Conservation (phyloP, 2,113 vertebrate species). For the Cyrtonyx montezumae region DNA sequence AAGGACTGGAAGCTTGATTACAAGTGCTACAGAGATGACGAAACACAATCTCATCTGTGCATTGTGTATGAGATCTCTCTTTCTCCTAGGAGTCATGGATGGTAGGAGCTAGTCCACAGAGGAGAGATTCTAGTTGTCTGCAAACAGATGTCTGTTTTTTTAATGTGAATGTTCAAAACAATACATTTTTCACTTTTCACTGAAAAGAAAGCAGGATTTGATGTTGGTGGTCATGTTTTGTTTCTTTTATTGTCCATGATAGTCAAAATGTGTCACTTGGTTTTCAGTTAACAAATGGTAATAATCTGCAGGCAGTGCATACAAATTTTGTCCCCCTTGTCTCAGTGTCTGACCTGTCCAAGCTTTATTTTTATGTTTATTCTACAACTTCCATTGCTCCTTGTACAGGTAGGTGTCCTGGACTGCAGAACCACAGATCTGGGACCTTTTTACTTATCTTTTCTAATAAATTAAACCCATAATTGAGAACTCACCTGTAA, state of each 20-base stretch:
- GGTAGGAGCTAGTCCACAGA: not conserved
- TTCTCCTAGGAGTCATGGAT: not conserved
- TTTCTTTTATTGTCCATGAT: not conserved
- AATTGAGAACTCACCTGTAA: not conserved
- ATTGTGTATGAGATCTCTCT: not conserved
- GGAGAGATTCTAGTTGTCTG: not conserved
- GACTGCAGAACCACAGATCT: not conserved
- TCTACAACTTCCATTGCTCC: not conserved
- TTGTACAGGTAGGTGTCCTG: not conserved
- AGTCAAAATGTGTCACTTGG: not conserved
- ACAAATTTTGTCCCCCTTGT: not conserved
- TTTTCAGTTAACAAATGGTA: not conserved
- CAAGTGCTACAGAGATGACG: not conserved
- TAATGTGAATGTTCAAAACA: not conserved
- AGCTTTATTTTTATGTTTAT: not conserved
- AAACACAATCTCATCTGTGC: slow-evolving; percentile 21
- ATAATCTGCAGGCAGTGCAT: not conserved
- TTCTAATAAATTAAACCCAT: not conserved
- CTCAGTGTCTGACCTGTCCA: not conserved
- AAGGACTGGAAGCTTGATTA: slow-evolving; percentile 60
- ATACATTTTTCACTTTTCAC: not conserved
- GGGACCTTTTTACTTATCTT: not conserved
- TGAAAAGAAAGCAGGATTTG: not conserved
- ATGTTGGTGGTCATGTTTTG: not conserved
- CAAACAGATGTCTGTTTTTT: not conserved